Percentiles rank a stretch among this genome's conserved stretches.
Conservation (phyloP, 2,797 vertebrate genomes). For the Echiichthys vipera region DNA sequence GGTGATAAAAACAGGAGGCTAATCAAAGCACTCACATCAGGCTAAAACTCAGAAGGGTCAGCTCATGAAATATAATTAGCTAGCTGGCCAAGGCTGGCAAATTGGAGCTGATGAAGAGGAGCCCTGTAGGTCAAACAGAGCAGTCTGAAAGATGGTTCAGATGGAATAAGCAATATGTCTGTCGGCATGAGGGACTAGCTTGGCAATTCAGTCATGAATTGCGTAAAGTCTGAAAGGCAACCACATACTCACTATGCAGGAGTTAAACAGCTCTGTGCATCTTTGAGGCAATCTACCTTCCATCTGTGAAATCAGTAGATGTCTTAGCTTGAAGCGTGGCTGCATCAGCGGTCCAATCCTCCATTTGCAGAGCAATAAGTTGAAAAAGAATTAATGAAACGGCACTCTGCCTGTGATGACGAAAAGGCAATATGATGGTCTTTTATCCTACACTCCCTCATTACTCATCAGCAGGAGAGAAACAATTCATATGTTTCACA, state of each 20-base stretch:
- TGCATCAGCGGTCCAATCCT: slow-evolving; percentile 19
- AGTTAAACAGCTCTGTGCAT: slow-evolving; percentile 27
- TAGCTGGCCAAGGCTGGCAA: slow-evolving; percentile 76
- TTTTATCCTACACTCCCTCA: slow-evolving; percentile 77
- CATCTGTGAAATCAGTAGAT: slow-evolving; percentile 34
- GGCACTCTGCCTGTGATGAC: slow-evolving; percentile 66
- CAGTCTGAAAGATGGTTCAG: slow-evolving; percentile 69
- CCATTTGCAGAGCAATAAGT: slow-evolving; percentile 40
- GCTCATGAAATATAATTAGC: slow-evolving; percentile 85
- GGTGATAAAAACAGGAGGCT: slow-evolving; percentile 83
- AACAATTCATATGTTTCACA: slow-evolving; percentile 81
- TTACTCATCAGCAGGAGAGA: slow-evolving; percentile 81
- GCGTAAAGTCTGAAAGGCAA: slow-evolving; percentile 67
- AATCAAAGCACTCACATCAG: slow-evolving; percentile 82
- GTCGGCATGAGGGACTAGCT: slow-evolving; percentile 57
- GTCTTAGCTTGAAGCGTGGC: slow-evolving; percentile 28
- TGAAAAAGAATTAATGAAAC: slow-evolving; percentile 68
- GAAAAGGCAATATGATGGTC: slow-evolving; percentile 72
- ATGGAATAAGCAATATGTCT: slow-evolving; percentile 80
- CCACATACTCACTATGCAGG: slow-evolving; percentile 31
- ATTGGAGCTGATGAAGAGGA: slow-evolving; percentile 82
- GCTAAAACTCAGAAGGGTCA: slow-evolving; percentile 81
- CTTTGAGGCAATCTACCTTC: slow-evolving; percentile 42
- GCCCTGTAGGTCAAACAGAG: slow-evolving; percentile 76
- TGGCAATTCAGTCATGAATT: slow-evolving; percentile 79